These are phyloP conservation scores for Drosophila tani DNA, from an alignment of 1,140 invertebrate genomes.

Conservation along the genomic window DNA sequence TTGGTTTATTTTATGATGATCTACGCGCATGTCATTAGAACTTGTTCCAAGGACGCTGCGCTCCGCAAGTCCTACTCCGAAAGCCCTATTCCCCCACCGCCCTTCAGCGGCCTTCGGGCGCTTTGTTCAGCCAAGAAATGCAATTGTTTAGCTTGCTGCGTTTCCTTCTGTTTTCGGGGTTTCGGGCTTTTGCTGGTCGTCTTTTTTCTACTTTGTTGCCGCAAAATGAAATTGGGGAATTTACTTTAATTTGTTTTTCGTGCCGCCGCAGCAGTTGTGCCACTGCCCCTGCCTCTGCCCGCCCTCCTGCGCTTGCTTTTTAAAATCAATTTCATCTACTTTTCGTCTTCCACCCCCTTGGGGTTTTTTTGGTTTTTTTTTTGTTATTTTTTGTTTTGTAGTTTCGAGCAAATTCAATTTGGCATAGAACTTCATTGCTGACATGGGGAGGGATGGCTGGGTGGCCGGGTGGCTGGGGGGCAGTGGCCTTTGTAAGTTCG, in stretches of 20 bases:
- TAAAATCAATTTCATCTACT: constrained; percentile 83
- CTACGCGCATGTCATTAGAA: constrained; percentile 31
- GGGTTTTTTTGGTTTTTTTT: background rate
- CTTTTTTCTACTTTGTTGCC: constrained; percentile 65
- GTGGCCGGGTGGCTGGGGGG: background rate
- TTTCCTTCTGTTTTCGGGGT: constrained; percentile 60
- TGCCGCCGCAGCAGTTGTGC: constrained; percentile 66
- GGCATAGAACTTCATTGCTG: constrained; percentile 60
- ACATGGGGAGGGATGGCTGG: constrained; percentile 13
- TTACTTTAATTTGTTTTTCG: constrained; percentile 83
- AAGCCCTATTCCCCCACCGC: constrained; percentile 10
- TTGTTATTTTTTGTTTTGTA: constrained; percentile 64
- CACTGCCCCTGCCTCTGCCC: constrained; percentile 3
- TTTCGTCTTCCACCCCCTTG: constrained; percentile 37
- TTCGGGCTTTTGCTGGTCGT: constrained; percentile 26
- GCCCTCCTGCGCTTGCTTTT: constrained; percentile 51
- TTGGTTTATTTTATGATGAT: constrained; percentile 47
- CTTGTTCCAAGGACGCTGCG: constrained; percentile 33
- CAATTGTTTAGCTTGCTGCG: constrained; percentile 72
- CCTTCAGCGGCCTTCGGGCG: background rate
- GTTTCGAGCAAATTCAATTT: constrained; percentile 79
- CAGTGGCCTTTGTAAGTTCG: constrained; percentile 39
- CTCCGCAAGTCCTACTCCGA: constrained; percentile 12
- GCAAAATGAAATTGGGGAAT: constrained; percentile 81
- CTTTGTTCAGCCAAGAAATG: constrained; percentile 58